Percentiles rank a stretch among this genome's conserved stretches.
phyloP scores from a whole-genome alignment of 2,113 vertebrate genomes.

The Puffinus mauretanicus region DNA sequence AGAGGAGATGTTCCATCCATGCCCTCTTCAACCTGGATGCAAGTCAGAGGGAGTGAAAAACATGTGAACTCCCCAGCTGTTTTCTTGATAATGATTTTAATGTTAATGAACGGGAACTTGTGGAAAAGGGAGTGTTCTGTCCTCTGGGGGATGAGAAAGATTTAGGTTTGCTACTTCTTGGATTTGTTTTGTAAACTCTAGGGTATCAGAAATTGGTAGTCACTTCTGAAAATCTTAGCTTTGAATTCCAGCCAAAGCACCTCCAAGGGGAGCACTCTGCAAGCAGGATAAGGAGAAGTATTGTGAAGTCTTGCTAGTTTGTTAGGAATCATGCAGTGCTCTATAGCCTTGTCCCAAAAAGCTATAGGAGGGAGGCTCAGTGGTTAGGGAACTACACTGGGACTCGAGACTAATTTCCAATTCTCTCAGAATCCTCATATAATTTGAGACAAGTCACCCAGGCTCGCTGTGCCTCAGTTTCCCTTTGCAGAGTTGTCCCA shows the following conservation, averaged over 20 bases:
- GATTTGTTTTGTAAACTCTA: neutral
- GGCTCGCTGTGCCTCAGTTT: neutral
- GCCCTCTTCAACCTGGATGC: neutral
- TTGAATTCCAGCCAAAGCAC: neutral
- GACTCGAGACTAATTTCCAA: neutral
- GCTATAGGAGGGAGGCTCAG: neutral
- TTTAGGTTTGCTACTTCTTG: neutral
- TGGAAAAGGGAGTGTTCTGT: neutral
- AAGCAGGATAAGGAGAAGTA: neutral
- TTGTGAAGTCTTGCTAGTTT: neutral
- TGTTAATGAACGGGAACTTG: neutral
- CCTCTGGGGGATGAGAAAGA: neutral
- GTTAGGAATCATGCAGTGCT: neutral
- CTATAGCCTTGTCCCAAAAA: neutral
- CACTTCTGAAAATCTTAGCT: neutral
- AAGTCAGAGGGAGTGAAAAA: neutral
- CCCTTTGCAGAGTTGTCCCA: neutral
- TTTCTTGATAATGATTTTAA: neutral
- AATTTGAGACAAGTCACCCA: neutral
- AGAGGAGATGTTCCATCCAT: neutral
- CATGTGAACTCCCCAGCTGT: neutral
- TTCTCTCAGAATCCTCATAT: neutral
- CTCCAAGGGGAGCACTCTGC: neutral
- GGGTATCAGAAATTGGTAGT: neutral
- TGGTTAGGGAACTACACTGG: neutral